These are phyloP conservation scores for Neuroscelio doddi DNA, from an alignment of 2,888 invertebrate species.

Conservation along the genomic window DNA sequence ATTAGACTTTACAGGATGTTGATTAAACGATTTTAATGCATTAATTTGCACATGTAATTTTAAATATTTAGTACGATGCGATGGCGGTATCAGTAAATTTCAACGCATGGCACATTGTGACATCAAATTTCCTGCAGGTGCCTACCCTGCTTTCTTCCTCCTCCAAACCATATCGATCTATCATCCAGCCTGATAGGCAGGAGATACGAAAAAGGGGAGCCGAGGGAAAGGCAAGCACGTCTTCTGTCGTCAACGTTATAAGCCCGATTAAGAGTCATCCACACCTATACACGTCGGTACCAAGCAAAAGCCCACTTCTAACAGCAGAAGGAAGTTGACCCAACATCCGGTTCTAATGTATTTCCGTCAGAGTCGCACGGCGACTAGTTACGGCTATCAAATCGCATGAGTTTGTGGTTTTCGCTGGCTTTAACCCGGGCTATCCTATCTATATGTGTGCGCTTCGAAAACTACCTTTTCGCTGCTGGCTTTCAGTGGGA, in stretches of 20 bases:
- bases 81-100: constrained; percentile 32
- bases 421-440: not conserved
- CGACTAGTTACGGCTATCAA: constrained; percentile 59
- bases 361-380: constrained; percentile 56
- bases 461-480: constrained; percentile 6
- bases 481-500: no score
- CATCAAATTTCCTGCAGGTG: constrained; percentile 55
- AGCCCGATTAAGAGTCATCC: constrained; percentile 15
- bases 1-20: no score
- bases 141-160: constrained; percentile 49
- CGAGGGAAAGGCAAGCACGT: constrained; percentile 24
- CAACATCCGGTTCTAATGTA: constrained; percentile 67
- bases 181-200: constrained; percentile 19
- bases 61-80: constrained; percentile 31
- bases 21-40: no score
- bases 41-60: constrained; percentile 21
- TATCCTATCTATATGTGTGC: constrained; percentile 2
- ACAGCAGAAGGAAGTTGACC: constrained; percentile 53
- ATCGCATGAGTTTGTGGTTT: constrained; percentile 61
- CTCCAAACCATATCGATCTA: constrained; percentile 53
- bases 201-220: not conserved
- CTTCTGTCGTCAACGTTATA: constrained; percentile 4
- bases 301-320: constrained; percentile 18
- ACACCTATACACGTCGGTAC: not conserved
- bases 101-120: constrained; percentile 26